phyloP scores from a whole-genome alignment of 2,113 vertebrate species.

The Brachirus orientalis region DNA sequence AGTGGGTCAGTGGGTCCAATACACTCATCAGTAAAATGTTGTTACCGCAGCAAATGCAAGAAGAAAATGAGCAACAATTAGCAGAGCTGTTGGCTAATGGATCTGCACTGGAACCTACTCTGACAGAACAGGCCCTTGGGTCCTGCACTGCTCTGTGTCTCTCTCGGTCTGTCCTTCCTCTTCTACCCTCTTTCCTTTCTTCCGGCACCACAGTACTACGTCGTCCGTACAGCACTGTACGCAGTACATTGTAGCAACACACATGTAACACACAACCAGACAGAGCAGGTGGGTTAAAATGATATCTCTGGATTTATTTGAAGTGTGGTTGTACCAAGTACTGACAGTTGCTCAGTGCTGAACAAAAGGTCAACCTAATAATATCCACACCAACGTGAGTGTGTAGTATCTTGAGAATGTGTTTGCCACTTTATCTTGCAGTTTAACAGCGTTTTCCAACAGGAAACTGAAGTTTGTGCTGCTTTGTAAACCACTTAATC shows the following conservation, averaged over 20 bases:
- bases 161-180: slow-evolving; percentile 5
- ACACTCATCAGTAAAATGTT: slow-evolving; percentile 17
- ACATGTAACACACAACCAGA: neutral
- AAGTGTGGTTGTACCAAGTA: neutral
- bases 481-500: no score
- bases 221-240: slow-evolving; percentile 22
- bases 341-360: no score
- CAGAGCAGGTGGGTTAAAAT: slow-evolving; percentile 3
- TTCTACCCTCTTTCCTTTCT: neutral
- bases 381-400: no score
- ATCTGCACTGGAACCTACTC: slow-evolving; percentile 38
- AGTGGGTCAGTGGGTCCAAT: slow-evolving; percentile 43
- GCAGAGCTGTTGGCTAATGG: slow-evolving; percentile 39
- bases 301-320: neutral
- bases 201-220: neutral
- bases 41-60: slow-evolving; percentile 26
- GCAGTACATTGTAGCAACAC: slow-evolving; percentile 12
- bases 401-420: no score
- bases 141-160: slow-evolving; percentile 32
- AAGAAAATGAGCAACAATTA: slow-evolving; percentile 50
- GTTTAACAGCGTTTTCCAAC: no score
- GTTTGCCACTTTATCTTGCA: no score
- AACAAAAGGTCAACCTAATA: no score
- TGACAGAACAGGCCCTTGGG: slow-evolving; percentile 30
- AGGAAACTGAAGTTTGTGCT: no score